Conservation (phyloP, 2,113 vertebrate species). For the Sylvilagus bachmani region DNA sequence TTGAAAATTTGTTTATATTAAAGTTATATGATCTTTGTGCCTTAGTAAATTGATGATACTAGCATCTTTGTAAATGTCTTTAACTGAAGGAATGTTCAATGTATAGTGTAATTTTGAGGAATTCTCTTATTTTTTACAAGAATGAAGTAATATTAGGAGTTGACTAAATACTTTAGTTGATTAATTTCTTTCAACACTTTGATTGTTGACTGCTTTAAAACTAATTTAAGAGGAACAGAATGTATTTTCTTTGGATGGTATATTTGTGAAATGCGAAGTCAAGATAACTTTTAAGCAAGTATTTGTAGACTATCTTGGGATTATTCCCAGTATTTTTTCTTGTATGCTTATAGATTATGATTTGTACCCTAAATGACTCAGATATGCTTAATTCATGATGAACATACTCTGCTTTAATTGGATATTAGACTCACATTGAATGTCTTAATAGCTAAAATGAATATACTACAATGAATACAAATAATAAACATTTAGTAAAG, state of each 20-base stretch:
- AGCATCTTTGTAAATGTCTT: background rate
- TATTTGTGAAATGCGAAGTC: constrained; percentile 33
- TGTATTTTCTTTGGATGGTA: constrained; percentile 27
- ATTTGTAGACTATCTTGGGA: background rate
- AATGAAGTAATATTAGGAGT: background rate
- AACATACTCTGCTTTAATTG: constrained; percentile 1
- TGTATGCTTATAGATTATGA: constrained; percentile 33
- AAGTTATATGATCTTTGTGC: background rate
- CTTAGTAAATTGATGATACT: constrained; percentile 33
- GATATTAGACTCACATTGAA: background rate
- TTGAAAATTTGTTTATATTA: constrained; percentile 42
- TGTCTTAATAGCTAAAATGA: background rate
- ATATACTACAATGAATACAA: background rate
- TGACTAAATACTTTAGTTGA: background rate
- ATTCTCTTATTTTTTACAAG: background rate
- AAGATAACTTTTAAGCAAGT: constrained; percentile 50
- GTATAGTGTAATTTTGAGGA: constrained; percentile 5
- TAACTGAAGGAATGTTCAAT: background rate
- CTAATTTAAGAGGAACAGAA: constrained; percentile 22
- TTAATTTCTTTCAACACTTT: background rate
- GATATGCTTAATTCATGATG: constrained; percentile 38
- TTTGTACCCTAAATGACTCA: constrained; percentile 18
- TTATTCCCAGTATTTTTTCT: constrained; percentile 44
- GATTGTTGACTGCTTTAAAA: background rate
- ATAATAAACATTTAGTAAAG: constrained; percentile 12